phyloP scores from a whole-genome alignment of 2,888 invertebrate genomes.

The Pristionchus arcanus region DNA sequence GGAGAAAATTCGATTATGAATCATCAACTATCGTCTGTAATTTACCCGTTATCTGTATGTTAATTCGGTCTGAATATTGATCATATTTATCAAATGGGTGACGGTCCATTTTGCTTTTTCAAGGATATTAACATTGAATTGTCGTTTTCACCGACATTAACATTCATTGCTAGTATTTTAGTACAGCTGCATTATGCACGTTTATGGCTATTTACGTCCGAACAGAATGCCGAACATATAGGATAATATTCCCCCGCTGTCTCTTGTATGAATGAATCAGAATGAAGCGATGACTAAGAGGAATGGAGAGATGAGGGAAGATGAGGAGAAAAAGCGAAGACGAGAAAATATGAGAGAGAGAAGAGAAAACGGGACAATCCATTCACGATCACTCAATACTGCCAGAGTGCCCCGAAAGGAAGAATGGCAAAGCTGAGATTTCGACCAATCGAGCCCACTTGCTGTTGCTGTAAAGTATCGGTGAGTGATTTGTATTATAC shows the following conservation, averaged over 20 bases:
- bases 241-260: neutral
- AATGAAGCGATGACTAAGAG: conserved; percentile 32
- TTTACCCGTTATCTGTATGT: neutral
- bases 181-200: neutral
- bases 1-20: neutral
- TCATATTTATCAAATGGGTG: too few relatives aligned
- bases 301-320: conserved; percentile 3
- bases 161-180: neutral
- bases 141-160: neutral
- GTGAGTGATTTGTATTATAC: neutral
- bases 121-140: too few relatives aligned
- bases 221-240: neutral
- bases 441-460: conserved; percentile 5
- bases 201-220: neutral
- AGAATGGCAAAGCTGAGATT: neutral
- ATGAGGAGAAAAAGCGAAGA: conserved; percentile 33
- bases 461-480: conserved; percentile 36
- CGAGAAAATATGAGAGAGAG: conserved; percentile 24
- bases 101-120: too few relatives aligned
- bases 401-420: neutral
- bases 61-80: neutral
- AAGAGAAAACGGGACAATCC: conserved; percentile 38
- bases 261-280: conserved; percentile 40
- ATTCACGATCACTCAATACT: conserved; percentile 49
- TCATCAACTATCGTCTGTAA: neutral